phyloP scores from a whole-genome alignment of 2,888 invertebrate genomes.

The Iphiclides podalirius region DNA sequence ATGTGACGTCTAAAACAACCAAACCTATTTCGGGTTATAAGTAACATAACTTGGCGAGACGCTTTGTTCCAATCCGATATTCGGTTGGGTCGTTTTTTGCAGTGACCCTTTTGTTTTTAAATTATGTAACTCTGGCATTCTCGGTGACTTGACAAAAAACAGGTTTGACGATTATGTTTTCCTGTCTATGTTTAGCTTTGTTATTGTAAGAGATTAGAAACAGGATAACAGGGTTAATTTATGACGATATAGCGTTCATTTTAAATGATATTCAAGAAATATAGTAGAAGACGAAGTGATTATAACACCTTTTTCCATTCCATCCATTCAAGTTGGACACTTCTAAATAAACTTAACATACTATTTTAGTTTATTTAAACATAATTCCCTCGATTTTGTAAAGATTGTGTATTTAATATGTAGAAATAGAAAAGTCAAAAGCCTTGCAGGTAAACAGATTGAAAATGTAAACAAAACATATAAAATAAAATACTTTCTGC shows the following conservation, averaged over 20 bases:
- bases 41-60: slow-evolving; percentile 60
- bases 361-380: too few species aligned
- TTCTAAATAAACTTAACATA: too few species aligned
- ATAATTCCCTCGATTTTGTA: too few species aligned
- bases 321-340: too few species aligned
- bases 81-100: slow-evolving; percentile 60
- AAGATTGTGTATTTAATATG: too few species aligned
- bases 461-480: too few species aligned
- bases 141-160: slow-evolving; percentile 51
- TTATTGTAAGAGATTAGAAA: neutral
- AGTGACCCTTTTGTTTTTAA: slow-evolving; percentile 68
- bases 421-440: too few species aligned
- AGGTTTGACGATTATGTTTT: slow-evolving; percentile 50
- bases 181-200: slow-evolving; percentile 26
- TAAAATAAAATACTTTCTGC: too few species aligned
- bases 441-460: too few species aligned
- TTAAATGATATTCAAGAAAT: too few species aligned
- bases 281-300: too few species aligned
- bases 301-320: too few species aligned
- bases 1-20: slow-evolving; percentile 67
- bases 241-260: neutral
- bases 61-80: slow-evolving; percentile 62
- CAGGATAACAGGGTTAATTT: neutral
- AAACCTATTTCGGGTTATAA: slow-evolving; percentile 53
- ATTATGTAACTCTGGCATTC: slow-evolving; percentile 64